Evolutionary conservation across 2,888 invertebrate species (phyloP), one percentile per base, ranked within the genome.

Genomic region (Pyrrhosoma nymphula): DNA sequence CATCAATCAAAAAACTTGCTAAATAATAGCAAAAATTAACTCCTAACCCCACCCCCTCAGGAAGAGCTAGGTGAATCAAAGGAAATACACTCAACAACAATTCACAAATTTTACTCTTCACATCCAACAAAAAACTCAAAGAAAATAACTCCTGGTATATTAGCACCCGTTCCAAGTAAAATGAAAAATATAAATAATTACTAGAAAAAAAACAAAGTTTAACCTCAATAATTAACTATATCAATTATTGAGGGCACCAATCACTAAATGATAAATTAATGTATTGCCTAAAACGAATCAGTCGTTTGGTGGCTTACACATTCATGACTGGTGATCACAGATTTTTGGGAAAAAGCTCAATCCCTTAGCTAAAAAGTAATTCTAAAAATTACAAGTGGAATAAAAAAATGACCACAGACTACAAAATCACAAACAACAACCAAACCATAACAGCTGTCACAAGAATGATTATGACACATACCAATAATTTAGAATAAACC

Each of bases 121-220:
- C 47, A 75, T 63, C 14, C 93, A 63, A 93, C 47, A 69, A 63
- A 93, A 82, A 69, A 26, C 47, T n/a, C 47, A n/a, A 47, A 69
- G 69, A 93, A 93, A 93, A 93, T 69, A 63, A 75, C 69, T 26
- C 69, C 69, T 93, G 26, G 35, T 69, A 75, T 47, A 93, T 93
- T 93, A 93, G 93, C 93, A 93, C 93, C 93, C 93, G 63, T 93
- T 93, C 93, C 69, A 93, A 93, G 93, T 35, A 93, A 63, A 93
- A 47, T 47, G 91, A 93, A 93, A 93, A 93, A 75, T 75, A 93
- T 93, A 93, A 93, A 93, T 93, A 93, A 93, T 55, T 75, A 14
- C 93, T 93, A 93, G 60, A 60, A 60, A 91, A 14, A 93, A 69
- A 93, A 93, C 93, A 69, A 93, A 55, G 26, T 93, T 93, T 69